A percentile compares a stretch with the other conserved stretches of the same genome.
These are phyloP conservation scores for Latrodectus hesperus DNA, from an alignment of 2,888 invertebrate genomes.

Conservation along the genomic window DNA sequence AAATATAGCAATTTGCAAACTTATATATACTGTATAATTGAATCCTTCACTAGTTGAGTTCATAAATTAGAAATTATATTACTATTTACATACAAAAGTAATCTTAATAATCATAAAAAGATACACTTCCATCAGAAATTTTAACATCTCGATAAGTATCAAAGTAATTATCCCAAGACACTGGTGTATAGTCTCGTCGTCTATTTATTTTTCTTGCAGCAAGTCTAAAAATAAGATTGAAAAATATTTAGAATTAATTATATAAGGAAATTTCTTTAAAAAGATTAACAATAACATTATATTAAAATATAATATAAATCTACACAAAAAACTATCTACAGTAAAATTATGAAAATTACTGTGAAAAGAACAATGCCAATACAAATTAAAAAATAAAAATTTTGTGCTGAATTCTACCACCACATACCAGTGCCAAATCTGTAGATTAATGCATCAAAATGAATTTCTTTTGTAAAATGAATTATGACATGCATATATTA, in stretches of 20 bases:
- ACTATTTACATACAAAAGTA: background rate
- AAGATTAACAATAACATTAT: no score
- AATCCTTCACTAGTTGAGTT: background rate
- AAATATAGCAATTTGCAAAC: background rate
- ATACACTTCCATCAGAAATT: slow-evolving; percentile 66
- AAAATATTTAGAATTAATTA: background rate
- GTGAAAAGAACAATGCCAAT: no score
- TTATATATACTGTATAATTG: background rate
- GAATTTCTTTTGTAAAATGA: no score
- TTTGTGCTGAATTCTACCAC: no score
- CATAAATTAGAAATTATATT: background rate
- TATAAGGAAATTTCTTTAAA: no score
- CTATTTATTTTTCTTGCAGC: slow-evolving; percentile 53
- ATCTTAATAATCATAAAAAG: slow-evolving; percentile 28
- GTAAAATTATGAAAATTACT: no score
- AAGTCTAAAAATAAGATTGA: slow-evolving; percentile 4
- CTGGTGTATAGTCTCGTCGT: slow-evolving; percentile 86
- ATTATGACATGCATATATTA: no score
- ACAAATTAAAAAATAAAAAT: no score
- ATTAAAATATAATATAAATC: no score
- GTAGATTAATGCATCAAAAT: no score
- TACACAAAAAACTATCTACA: no score
- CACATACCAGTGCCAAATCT: no score
- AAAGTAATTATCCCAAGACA: slow-evolving; percentile 88
- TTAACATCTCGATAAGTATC: slow-evolving; percentile 81